phyloP scores from a whole-genome alignment of 2,797 vertebrate genomes.

The Tachyglossus aculeatus region DNA sequence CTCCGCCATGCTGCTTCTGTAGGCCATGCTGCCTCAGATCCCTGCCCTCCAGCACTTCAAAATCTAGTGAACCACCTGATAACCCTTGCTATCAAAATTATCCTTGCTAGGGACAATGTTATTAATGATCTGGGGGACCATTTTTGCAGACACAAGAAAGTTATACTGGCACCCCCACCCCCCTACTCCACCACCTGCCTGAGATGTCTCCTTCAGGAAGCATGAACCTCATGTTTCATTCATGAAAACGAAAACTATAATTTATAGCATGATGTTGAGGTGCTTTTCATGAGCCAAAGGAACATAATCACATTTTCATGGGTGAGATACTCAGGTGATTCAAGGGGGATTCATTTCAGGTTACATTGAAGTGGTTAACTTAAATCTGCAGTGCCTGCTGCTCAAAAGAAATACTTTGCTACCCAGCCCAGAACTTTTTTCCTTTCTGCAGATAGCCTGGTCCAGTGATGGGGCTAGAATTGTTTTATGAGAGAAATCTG shows the following conservation, averaged over 20 bases:
- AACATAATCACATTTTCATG: constrained; percentile 1
- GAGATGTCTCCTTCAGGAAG: constrained; percentile 9
- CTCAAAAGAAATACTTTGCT: not conserved
- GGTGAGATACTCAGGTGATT: not conserved
- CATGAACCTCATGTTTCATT: constrained; percentile 23
- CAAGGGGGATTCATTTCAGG: constrained; percentile 19
- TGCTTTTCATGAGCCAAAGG: constrained; percentile 26
- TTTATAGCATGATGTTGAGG: not conserved
- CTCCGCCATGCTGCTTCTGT: too few relatives aligned
- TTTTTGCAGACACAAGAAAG: too few relatives aligned
- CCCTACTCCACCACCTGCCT: not conserved
- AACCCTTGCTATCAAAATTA: too few relatives aligned
- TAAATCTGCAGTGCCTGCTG: not conserved
- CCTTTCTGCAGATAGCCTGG: not conserved
- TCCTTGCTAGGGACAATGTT: not conserved
- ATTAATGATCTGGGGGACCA: not conserved
- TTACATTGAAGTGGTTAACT: constrained; percentile 30
- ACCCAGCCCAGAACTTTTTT: not conserved
- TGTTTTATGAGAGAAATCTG: not conserved
- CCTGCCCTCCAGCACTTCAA: too few relatives aligned
- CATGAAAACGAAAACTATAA: constrained; percentile 24
- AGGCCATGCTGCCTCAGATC: too few relatives aligned
- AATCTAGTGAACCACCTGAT: too few relatives aligned
- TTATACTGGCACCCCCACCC: too few relatives aligned
- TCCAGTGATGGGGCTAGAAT: not conserved